phyloP scores from a whole-genome alignment of 2,888 invertebrate genomes.

The Spatulosminthurus flaviceps region DNA sequence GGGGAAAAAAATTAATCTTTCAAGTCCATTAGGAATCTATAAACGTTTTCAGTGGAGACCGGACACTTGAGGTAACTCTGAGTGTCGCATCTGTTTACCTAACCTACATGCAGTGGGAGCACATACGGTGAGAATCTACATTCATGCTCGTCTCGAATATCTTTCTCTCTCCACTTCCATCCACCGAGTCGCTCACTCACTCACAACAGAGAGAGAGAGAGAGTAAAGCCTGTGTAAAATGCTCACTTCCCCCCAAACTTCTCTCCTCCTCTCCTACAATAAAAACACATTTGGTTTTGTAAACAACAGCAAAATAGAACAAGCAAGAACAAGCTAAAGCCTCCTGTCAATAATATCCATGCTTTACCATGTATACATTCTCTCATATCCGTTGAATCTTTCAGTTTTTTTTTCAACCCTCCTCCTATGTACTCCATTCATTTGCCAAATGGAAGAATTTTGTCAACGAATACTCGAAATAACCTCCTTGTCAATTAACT shows the following conservation, averaged over 20 bases:
- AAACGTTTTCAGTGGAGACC: not conserved
- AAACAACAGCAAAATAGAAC: constrained; percentile 44
- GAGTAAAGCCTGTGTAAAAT: not conserved
- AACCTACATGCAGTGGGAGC: constrained; percentile 22
- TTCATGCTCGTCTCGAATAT: constrained; percentile 31
- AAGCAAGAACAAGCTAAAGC: not conserved
- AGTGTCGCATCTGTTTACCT: constrained; percentile 38
- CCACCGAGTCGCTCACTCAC: not conserved
- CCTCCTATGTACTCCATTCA: not conserved
- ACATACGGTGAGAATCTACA: constrained; percentile 10
- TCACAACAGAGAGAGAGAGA: not conserved
- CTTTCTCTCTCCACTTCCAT: not conserved
- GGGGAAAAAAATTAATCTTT: not conserved
- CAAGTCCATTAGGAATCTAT: constrained; percentile 9
- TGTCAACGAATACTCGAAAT: not conserved
- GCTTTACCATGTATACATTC: not conserved
- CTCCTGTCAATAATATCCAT: not conserved
- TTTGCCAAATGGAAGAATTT: constrained; percentile 4
- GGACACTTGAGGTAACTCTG: not conserved
- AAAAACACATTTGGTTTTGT: constrained; percentile 47
- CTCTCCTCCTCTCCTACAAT: constrained; percentile 30
- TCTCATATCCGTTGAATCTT: not conserved
- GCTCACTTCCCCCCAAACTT: constrained; percentile 27
- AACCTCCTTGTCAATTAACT: not conserved
- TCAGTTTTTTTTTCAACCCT: too few relatives aligned